Evolutionary conservation across 2,113 vertebrate genomes (phyloP).

Genomic region (Okapia johnstoni): DNA sequence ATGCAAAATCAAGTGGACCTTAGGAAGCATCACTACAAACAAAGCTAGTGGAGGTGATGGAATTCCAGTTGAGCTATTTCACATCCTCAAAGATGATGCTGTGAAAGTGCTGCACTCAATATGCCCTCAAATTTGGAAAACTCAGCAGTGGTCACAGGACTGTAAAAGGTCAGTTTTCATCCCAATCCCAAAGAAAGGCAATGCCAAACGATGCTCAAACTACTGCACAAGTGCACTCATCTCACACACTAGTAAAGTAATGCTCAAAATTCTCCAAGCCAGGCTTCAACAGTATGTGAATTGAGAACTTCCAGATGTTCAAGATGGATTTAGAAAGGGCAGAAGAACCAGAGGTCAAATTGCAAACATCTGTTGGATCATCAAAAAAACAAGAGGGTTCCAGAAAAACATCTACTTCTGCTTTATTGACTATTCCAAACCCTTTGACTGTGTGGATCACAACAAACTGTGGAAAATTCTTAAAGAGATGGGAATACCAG

Average conservation of each 20-base stretch:
- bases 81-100: not conserved
- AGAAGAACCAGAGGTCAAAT: not conserved
- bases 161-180: not conserved
- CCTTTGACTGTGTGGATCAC: not conserved
- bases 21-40: not conserved
- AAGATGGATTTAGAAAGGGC: not conserved
- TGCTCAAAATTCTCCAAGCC: not conserved
- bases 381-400: not conserved
- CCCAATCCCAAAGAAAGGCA: not conserved
- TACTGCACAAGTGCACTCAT: rapidly evolving
- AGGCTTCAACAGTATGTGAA: not conserved
- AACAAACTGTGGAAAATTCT: not conserved
- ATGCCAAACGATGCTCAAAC: not conserved
- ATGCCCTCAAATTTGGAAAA: not conserved
- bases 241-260: rapidly evolving
- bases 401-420: not conserved
- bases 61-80: not conserved
- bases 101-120: not conserved
- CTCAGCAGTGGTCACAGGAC: not conserved
- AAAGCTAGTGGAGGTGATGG: not conserved
- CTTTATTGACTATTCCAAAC: not conserved
- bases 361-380: not conserved
- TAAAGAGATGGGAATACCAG: not conserved
- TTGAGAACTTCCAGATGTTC: not conserved
- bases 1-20: not conserved